Conservation (phyloP, 1,140 invertebrate genomes). For the Drosophila arawakana region DNA sequence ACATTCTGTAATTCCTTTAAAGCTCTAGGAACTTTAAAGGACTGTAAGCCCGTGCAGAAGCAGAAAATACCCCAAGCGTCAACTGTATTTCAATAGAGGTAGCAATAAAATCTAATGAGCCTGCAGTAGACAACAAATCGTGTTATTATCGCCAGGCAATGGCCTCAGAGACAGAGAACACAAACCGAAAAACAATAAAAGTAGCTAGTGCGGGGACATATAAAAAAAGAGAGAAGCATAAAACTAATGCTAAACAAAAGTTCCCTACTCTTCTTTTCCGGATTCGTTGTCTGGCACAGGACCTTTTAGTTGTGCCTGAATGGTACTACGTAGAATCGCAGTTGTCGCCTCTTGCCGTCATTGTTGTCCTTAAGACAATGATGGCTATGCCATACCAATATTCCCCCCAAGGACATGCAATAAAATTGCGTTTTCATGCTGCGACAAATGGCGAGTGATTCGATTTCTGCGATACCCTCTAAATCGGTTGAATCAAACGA, state of each 20-base stretch:
- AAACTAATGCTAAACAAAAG: slow-evolving; percentile 74
- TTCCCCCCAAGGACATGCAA: slow-evolving; percentile 68
- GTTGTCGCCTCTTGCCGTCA: slow-evolving; percentile 57
- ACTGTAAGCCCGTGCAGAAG: neutral
- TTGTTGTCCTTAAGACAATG: slow-evolving; percentile 72
- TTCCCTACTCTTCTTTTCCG: slow-evolving; percentile 13
- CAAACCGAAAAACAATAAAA: slow-evolving; percentile 63
- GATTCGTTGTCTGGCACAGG: slow-evolving; percentile 15
- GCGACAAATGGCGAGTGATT: slow-evolving; percentile 55
- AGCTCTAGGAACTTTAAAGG: neutral
- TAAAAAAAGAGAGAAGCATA: slow-evolving; percentile 57
- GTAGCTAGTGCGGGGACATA: slow-evolving; percentile 66
- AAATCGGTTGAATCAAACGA: neutral
- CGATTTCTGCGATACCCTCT: slow-evolving; percentile 7
- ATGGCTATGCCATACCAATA: slow-evolving; percentile 57
- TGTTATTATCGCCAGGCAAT: slow-evolving; percentile 68
- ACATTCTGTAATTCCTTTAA: neutral
- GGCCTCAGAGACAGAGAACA: slow-evolving; percentile 34
- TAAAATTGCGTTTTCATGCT: slow-evolving; percentile 82
- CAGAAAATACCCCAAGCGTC: slow-evolving; percentile 10
- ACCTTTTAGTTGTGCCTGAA: slow-evolving; percentile 30
- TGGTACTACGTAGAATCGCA: slow-evolving; percentile 13
- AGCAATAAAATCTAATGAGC: slow-evolving; percentile 77
- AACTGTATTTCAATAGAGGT: slow-evolving; percentile 28
- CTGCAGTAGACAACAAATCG: slow-evolving; percentile 78